Evolutionary conservation across 2,113 vertebrate genomes (phyloP).

Genomic region (Nanorana parkeri): DNA sequence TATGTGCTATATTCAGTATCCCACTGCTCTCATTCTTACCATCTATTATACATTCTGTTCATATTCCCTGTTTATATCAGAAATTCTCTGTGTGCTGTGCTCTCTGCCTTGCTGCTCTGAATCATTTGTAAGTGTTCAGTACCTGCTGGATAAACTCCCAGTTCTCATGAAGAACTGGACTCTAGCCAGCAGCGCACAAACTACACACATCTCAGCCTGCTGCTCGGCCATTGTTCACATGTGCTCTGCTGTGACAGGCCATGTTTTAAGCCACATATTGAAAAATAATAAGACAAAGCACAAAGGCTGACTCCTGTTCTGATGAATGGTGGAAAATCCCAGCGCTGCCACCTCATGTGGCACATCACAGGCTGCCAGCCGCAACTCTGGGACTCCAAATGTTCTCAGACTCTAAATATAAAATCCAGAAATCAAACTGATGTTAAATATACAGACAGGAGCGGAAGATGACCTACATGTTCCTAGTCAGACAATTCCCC

Average conservation of each 20-base stretch:
- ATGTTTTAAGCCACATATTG: constrained; percentile 26
- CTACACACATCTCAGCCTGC: neutral
- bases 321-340: constrained; percentile 17
- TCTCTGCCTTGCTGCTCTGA: constrained; percentile 27
- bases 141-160: constrained; percentile 55
- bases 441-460: constrained; percentile 40
- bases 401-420: constrained; percentile 31
- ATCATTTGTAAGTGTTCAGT: constrained; percentile 53
- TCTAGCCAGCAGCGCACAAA: constrained; percentile 31
- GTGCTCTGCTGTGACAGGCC: constrained; percentile 31
- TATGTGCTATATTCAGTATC: no score
- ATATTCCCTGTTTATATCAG: neutral
- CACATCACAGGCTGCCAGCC: constrained; percentile 27
- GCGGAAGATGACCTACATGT: constrained; percentile 37
- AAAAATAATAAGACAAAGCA: constrained; percentile 18
- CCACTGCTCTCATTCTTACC: neutral
- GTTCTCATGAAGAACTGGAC: constrained; percentile 45
- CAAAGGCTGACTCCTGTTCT: neutral
- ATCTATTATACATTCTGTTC: neutral
- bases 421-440: constrained; percentile 19
- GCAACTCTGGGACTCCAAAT: constrained; percentile 17
- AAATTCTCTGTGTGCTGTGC: neutral
- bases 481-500: constrained; percentile 16
- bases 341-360: neutral
- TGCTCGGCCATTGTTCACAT: constrained; percentile 18